Percentiles rank a stretch among this genome's conserved stretches.
Conservation (phyloP, 2,888 invertebrate species). For the Gerris lacustris region DNA sequence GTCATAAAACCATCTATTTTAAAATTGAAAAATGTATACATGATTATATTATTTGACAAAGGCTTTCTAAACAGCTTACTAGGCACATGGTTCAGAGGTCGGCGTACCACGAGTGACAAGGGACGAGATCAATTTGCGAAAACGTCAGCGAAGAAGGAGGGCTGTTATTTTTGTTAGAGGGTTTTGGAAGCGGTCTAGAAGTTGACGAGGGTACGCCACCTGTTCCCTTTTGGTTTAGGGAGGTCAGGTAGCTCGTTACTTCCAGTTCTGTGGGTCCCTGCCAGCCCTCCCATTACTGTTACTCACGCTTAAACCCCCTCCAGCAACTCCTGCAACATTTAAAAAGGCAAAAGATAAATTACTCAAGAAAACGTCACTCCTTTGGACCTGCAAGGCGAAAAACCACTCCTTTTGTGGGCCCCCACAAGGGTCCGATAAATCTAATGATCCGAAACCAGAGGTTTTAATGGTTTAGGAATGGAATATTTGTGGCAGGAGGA, state of each 20-base stretch:
- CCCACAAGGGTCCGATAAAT: constrained; percentile 1
- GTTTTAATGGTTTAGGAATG: too few species aligned
- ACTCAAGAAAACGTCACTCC: neutral
- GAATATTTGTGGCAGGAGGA: too few species aligned
- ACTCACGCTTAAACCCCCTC: neutral
- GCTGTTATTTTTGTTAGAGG: neutral
- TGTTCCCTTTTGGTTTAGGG: neutral
- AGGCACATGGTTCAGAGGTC: neutral
- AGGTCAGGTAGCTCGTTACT: constrained; percentile 1
- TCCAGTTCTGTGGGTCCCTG: too few species aligned
- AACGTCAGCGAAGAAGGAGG: neutral
- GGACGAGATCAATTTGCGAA: constrained; percentile 3
- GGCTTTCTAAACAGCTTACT: too few species aligned
- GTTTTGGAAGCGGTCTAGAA: neutral
- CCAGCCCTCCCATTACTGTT: too few species aligned
- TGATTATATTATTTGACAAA: too few species aligned
- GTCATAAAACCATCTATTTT: too few species aligned
- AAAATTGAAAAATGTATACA: too few species aligned
- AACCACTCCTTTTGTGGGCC: too few species aligned
- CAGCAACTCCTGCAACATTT: neutral
- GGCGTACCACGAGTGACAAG: neutral
- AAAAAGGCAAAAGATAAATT: neutral
- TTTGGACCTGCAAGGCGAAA: neutral
- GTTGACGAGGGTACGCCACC: neutral
- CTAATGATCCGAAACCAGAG: neutral